Percentiles rank a stretch among this genome's conserved stretches.
These are phyloP conservation scores for Malacoctenus gilli DNA, from an alignment of 2,797 vertebrate genomes.

Conservation along the genomic window DNA sequence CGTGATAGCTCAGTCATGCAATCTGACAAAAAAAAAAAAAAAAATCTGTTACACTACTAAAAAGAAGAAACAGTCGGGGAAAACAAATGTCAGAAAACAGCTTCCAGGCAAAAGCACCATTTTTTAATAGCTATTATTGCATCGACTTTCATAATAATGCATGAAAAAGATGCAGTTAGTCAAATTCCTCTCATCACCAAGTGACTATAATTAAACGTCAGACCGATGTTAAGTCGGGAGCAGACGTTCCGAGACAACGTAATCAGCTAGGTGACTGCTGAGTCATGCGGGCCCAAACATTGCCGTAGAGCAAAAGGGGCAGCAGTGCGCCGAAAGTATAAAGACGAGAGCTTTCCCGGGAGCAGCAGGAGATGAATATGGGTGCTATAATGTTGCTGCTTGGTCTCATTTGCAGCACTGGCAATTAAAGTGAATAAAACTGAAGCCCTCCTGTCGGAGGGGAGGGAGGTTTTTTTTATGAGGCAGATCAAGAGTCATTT, in stretches of 20 bases:
- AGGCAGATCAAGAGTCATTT: too few species aligned
- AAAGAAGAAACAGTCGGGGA: neutral
- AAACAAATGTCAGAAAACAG: conserved; percentile 2
- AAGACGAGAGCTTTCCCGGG: neutral
- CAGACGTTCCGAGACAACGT: conserved; percentile 3
- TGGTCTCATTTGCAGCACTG: too few species aligned
- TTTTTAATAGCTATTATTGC: conserved; percentile 1
- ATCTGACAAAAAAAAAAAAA: conserved; percentile 3
- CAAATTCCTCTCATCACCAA: neutral
- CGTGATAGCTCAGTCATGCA: neutral
- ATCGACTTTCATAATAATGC: conserved; percentile 3
- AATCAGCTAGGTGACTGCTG: conserved; percentile 25
- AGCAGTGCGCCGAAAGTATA: neutral
- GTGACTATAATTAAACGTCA: conserved; percentile 31
- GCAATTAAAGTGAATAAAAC: too few species aligned
- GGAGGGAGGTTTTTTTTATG: too few species aligned
- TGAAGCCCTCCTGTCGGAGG: too few species aligned
- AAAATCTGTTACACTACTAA: neutral
- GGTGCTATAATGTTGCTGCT: neutral
- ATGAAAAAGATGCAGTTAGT: conserved; percentile 9
- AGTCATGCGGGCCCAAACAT: conserved; percentile 3
- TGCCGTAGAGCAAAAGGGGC: neutral
- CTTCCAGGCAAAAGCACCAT: neutral
- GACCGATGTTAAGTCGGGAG: conserved; percentile 11
- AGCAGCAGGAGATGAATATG: neutral